Percentiles rank a stretch among this genome's conserved stretches.
These are phyloP conservation scores for Sialis fuliginosa DNA, from an alignment of 2,888 invertebrate species.

Conservation along the genomic window DNA sequence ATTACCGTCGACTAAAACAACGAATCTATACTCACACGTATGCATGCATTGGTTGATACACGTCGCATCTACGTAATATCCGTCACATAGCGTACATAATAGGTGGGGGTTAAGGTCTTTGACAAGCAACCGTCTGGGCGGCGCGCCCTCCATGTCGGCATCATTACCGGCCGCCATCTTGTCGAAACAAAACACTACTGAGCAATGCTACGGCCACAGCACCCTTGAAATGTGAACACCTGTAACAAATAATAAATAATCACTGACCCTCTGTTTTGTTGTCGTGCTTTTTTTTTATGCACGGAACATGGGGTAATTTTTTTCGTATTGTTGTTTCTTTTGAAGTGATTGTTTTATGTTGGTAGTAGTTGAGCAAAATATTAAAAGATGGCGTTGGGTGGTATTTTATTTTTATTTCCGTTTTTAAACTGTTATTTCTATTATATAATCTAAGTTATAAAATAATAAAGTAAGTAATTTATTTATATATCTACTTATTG, in stretches of 20 bases:
- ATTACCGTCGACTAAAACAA: too few relatives aligned
- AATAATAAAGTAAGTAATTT: too few relatives aligned
- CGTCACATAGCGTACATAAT: conserved; percentile 75
- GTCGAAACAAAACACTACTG: background rate
- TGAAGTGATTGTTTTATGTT: too few relatives aligned
- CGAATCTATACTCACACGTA: conserved; percentile 55
- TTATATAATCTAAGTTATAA: too few relatives aligned
- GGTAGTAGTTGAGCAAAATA: too few relatives aligned
- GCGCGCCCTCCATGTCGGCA: background rate
- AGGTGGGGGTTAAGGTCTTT: conserved; percentile 68
- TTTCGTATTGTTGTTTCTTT: too few relatives aligned
- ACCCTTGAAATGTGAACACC: background rate
- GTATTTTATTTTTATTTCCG: too few relatives aligned
- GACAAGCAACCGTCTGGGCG: conserved; percentile 27
- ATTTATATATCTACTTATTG: too few relatives aligned
- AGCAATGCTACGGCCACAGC: too few relatives aligned
- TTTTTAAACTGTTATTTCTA: too few relatives aligned
- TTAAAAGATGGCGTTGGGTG: too few relatives aligned
- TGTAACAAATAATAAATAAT: background rate
- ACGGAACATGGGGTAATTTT: background rate
- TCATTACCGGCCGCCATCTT: background rate
- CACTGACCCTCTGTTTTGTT: background rate
- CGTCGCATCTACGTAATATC: conserved; percentile 88
- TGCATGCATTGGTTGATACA: conserved; percentile 90
- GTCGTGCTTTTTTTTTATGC: background rate